Base-by-base conservation (phyloP, 2,888 invertebrate species). In the Conistra vaccinii region DNA sequence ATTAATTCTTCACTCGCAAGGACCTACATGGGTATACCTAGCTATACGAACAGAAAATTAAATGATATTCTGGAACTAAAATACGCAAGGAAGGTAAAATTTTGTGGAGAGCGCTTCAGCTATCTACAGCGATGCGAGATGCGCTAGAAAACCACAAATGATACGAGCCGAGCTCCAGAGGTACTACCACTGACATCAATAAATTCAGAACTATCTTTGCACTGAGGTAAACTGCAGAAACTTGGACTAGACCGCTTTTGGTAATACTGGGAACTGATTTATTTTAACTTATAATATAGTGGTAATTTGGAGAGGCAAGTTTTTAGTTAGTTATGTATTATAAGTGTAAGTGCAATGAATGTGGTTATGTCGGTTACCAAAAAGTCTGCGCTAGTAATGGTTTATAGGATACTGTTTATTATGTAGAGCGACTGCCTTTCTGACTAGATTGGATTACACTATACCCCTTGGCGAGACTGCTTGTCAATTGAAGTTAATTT, bases 181-280 rank as follows among this genome's bases (percentile, higher is more conserved):
- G 68, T 39, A 78, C 77, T 55, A 72, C 79, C 42, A 78, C 81
- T 81, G 83, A 84, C 84, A 84, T 77, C 88, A 74, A 88, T 89
- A 88, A 88, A 88, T 89, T 87, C 81, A 70, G 72, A 78, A 78
- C 83, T 88, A 87, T 87, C 88, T 82, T 79, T 78, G 77, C 85
- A 76, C 60, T 66, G 83, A 83, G 69, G 75, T 79, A 74, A 79
- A 79, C 72, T 80, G 84, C 68, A 70, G 67, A 73, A 84, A 80
- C 72, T 76, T 80, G 48, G 23, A 32, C 48, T 58, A 45, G 42
- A 66, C 57, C 57, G 55, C 58, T 80, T 84, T 71, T 53, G 63
- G 76, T 76, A 61, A 70, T 70, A 63, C 72, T 71, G 20, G 20
- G 26, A 73, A 70, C 72, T 69, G 84, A 70, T 73, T 82, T 83